Evolutionary conservation across 2,113 vertebrate species (phyloP).

Genomic region (Atlantisia rogersi): DNA sequence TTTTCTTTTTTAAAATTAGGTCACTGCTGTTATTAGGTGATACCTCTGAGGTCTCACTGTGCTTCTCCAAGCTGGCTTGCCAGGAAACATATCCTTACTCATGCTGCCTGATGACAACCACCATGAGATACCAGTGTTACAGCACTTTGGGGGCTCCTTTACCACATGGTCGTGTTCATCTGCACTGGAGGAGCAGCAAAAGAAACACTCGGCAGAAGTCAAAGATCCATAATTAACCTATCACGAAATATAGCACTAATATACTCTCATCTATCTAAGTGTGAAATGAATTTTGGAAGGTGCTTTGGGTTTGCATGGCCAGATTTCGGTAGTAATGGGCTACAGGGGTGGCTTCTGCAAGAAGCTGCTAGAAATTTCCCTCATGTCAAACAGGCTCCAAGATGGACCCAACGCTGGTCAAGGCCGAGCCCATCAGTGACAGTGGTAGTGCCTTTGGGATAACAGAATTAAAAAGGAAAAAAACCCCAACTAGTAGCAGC

Average conservation of each 20-base stretch:
- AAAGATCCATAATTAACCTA: neutral
- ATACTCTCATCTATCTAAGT: neutral
- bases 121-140: neutral
- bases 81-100: neutral
- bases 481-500: too few relatives aligned
- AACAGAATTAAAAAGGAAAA: too few relatives aligned
- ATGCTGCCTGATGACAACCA: neutral
- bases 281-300: neutral
- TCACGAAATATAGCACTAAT: neutral
- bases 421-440: too few relatives aligned
- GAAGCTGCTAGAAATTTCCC: too few relatives aligned
- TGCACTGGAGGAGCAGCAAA: neutral
- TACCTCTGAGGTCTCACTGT: neutral
- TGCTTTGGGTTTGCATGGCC: too few relatives aligned
- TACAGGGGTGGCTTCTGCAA: too few relatives aligned
- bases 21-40: neutral
- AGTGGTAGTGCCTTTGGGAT: too few relatives aligned
- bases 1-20: neutral
- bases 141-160: neutral
- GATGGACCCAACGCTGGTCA: too few relatives aligned
- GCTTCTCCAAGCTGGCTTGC: conserved; percentile 11
- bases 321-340: too few relatives aligned
- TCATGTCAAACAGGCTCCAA: too few relatives aligned
- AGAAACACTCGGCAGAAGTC: neutral
- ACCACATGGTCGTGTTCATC: neutral